These are phyloP conservation scores for Forficula auricularia DNA, from an alignment of 1,140 invertebrate genomes.

Conservation along the genomic window DNA sequence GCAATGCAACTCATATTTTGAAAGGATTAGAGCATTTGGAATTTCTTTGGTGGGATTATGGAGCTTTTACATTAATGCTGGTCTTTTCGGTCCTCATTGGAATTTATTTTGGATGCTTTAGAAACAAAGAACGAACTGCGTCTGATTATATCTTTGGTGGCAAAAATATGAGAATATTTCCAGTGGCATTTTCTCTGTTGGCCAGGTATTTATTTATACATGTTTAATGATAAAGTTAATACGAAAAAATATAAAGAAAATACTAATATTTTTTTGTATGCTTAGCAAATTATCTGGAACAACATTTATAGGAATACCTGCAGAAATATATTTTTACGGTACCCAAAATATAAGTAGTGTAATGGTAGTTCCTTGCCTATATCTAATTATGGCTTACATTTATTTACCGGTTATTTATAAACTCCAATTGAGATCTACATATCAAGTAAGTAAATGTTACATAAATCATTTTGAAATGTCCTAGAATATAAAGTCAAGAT, in stretches of 20 bases:
- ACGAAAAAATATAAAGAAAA: too few species aligned
- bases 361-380: slow-evolving; percentile 40
- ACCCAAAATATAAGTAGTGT: slow-evolving; percentile 48
- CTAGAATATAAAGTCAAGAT: too few species aligned
- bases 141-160: slow-evolving; percentile 43
- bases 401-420: slow-evolving; percentile 67
- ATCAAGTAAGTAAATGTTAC: slow-evolving; percentile 46
- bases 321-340: slow-evolving; percentile 67
- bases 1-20: too few species aligned
- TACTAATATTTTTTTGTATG: not conserved
- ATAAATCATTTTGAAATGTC: too few species aligned
- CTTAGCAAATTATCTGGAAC: slow-evolving; percentile 30
- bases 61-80: slow-evolving; percentile 34
- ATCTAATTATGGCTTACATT: slow-evolving; percentile 42
- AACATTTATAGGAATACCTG: slow-evolving; percentile 57
- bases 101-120: slow-evolving; percentile 39
- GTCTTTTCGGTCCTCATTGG: slow-evolving; percentile 37
- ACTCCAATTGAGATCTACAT: slow-evolving; percentile 61
- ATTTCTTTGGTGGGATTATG: slow-evolving; percentile 26
- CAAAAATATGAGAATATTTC: slow-evolving; percentile 35
- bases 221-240: too few species aligned
- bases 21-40: too few species aligned
- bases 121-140: slow-evolving; percentile 32
- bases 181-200: slow-evolving; percentile 36
- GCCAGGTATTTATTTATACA: slow-evolving; percentile 27